Evolutionary conservation across 2,797 vertebrate genomes (phyloP).

Genomic region (Peromyscus aztecus): DNA sequence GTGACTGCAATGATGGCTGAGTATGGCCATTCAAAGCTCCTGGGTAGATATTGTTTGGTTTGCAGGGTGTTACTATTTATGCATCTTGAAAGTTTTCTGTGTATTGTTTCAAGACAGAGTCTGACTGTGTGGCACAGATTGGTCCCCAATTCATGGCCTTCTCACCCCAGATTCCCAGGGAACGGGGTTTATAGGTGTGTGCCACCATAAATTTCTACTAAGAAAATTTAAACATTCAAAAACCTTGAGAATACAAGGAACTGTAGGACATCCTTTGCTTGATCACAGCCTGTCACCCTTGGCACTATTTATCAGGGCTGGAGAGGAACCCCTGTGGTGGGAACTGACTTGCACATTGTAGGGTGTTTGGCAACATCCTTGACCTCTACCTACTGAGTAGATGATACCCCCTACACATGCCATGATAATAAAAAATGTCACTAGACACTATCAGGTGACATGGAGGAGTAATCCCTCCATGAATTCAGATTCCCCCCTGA

Average conservation of each 20-base stretch:
- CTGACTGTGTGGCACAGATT: neutral
- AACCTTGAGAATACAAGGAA: neutral
- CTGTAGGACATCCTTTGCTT: neutral
- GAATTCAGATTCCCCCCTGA: no score
- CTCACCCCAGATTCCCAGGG: neutral
- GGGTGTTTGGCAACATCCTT: neutral
- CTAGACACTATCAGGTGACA: neutral
- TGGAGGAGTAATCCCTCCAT: neutral
- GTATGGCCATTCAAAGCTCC: neutral
- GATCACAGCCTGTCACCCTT: neutral
- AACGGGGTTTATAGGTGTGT: neutral
- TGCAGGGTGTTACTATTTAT: neutral
- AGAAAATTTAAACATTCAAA: neutral
- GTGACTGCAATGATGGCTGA: neutral
- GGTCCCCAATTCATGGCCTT: neutral
- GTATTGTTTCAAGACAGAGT: neutral
- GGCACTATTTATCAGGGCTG: neutral
- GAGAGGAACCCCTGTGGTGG: neutral
- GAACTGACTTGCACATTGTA: neutral
- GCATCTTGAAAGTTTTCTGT: neutral
- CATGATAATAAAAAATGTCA: neutral
- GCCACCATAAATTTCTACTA: neutral
- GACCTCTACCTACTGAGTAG: neutral
- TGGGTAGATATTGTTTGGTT: neutral
- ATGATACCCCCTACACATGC: neutral